phyloP scores from a whole-genome alignment of 1,140 invertebrate species.

The Temnothorax longispinosus region DNA sequence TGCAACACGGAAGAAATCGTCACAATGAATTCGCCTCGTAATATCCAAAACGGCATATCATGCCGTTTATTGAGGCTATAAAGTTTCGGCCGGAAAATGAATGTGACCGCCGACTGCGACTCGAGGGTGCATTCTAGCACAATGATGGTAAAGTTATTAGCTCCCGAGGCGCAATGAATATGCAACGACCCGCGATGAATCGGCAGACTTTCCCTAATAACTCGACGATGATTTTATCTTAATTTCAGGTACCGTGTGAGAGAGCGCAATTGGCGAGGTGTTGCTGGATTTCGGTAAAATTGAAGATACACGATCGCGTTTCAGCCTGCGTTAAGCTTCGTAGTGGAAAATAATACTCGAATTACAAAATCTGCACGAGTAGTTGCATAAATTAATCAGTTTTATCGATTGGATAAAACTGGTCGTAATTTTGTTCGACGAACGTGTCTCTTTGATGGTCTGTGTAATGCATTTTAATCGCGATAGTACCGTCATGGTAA shows the following conservation, averaged over 20 bases:
- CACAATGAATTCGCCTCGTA: constrained; percentile 77
- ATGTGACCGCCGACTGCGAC: constrained; percentile 64
- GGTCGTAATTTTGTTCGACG: not conserved
- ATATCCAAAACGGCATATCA: constrained; percentile 70
- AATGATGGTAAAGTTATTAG: constrained; percentile 71
- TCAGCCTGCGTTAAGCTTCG: not conserved
- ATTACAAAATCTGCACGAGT: constrained; percentile 2
- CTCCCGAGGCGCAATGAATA: constrained; percentile 64
- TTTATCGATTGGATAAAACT: not conserved
- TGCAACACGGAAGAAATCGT: not conserved
- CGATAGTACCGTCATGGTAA: constrained; percentile 29
- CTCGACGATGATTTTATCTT: constrained; percentile 67
- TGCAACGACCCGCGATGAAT: constrained; percentile 57
- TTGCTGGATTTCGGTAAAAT: not conserved
- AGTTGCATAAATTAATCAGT: constrained; percentile 13
- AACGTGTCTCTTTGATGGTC: not conserved
- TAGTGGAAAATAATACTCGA: not conserved
- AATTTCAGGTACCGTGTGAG: constrained; percentile 35
- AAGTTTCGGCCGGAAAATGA: constrained; percentile 74
- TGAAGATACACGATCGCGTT: not conserved
- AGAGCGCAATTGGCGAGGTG: not conserved
- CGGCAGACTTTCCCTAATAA: constrained; percentile 51
- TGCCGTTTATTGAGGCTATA: constrained; percentile 62
- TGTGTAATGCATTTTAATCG: constrained; percentile 52
- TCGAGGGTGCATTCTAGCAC: not conserved